Evolutionary conservation across 2,113 vertebrate genomes (phyloP), one percentile per base, ranked within the genome.

Genomic region (Rhabdomys dilectus): DNA sequence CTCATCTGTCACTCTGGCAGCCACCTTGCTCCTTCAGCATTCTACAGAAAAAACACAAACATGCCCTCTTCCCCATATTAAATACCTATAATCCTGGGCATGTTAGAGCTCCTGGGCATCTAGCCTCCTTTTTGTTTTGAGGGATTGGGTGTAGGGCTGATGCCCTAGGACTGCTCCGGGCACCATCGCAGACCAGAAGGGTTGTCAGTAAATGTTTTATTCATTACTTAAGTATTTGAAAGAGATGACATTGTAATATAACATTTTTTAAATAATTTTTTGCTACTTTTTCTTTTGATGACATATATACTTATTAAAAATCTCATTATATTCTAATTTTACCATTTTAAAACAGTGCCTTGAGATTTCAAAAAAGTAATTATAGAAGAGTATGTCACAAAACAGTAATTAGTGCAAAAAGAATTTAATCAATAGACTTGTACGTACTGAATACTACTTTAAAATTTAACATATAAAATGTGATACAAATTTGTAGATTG

Each of bases 401-500:
- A 81, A 36, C 12, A 15, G 13, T 77, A 91, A 68, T 60, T 66
- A 5, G 51, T 64, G 58, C n/a, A 84, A 64, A 53, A 75, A 81
- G 48, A 89, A 88, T 78, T 78, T 66, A 76, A 16, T 56, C 5
- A 64, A 68, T 88, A 62, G 42, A 91, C 62, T 78, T 91, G 48
- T 93, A 92, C 82, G 45, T 29, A 34, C n/a, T 87, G 39, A 48
- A 12, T 58, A 90, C 4, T 75, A 39, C 34, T 84, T 58, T 95
- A 31, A 95, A 95, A 39, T 15, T 95, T 19, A 91, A 81, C 12
- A n/a, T 90, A 76, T 4, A 91, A 90, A 94, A 86, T 95, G 58
- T 24, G 4, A 78, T 36, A 64, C 36, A 93, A 89, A 72, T 45
- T 72, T 17, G 29, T 72, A 42, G 19, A n/a, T 78, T 92, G 36